Conservation (phyloP, 1,140 invertebrate genomes). For the Trialeurodes vaporariorum region DNA sequence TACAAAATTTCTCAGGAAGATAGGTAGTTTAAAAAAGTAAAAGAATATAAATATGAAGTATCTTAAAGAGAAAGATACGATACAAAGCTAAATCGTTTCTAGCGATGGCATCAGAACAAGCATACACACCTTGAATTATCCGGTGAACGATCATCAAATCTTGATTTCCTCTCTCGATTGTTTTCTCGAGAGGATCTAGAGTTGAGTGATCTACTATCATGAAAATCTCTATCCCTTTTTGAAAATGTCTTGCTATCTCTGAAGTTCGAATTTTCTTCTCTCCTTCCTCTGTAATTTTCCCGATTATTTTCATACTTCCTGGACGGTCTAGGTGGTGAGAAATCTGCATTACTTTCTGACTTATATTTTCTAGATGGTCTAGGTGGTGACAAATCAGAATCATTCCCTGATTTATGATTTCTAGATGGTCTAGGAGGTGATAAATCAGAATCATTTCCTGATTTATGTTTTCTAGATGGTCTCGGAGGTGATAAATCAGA, state of each 20-base stretch:
- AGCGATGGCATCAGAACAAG: too few species aligned
- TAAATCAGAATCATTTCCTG: constrained; percentile 26
- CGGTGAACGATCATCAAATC: not conserved
- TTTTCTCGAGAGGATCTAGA: not conserved
- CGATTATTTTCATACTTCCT: too few species aligned
- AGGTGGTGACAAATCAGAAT: constrained; percentile 29
- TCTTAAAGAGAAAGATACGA: too few species aligned
- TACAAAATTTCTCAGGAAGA: too few species aligned
- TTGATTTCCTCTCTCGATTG: not conserved
- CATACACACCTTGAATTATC: not conserved
- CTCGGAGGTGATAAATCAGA: constrained; percentile 31
- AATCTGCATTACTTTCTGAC: constrained; percentile 26
- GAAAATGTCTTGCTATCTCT: not conserved
- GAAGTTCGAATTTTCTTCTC: too few species aligned
- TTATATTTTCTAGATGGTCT: constrained; percentile 20
- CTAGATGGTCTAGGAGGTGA: constrained; percentile 28
- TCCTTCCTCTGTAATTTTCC: too few species aligned
- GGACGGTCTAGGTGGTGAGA: constrained; percentile 24
- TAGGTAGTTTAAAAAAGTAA: too few species aligned
- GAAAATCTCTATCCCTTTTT: not conserved
- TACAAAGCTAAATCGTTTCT: too few species aligned
- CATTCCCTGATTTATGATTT: constrained; percentile 16
- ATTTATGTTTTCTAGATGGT: constrained; percentile 19
- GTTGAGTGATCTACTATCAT: not conserved
- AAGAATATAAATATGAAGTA: too few species aligned